Evolutionary conservation across 2,888 invertebrate species (phyloP), one percentile per base, ranked within the genome.

Genomic region (Cyclophora albipunctata): DNA sequence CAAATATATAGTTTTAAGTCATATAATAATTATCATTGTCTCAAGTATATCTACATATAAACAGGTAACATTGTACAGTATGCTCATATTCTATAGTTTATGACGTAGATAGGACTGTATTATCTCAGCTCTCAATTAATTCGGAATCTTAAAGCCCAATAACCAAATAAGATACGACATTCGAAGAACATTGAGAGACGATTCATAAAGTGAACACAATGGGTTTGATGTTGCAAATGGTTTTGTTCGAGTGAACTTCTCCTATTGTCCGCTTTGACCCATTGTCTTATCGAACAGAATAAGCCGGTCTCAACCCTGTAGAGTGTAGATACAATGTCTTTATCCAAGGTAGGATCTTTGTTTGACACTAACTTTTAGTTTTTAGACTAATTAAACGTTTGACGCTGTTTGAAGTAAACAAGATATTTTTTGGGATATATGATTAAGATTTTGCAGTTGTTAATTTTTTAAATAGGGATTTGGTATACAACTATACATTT

Each of bases 221-320:
- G 7, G 71, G 55, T 54, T 51, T 55, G 58, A 62, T 59, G 64
- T 64, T 58, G 64, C 62, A 52, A 65, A 63, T 57, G 69, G 69
- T 72, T 73, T 68, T 73, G 70, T 72, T 68, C 66, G 48, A 43
- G 43, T 50, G 62, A 71, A 73, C 65, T 71, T 64, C 50, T 52
- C 50, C 66, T 56, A 65, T 71, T 71, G 73, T 73, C 45, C 45
- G 52, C 59, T 53, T 62, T 64, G 69, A 64, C 62, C 68, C 58
- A 69, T 73, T 73, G 71, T 66, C 60, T 58, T 54, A 54, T 53
- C 57, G 58, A 57, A 59, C 62, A 61, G 66, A 66, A 66, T 64
- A 60, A 69, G 64, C 62, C 61, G 60, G 63, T 63, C 61, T 64
- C 62, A 58, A 52, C 54, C 46, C 43, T 54, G 60, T 54, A 53